Conservation (phyloP, 2,797 vertebrate genomes). For the Vireo griseus region DNA sequence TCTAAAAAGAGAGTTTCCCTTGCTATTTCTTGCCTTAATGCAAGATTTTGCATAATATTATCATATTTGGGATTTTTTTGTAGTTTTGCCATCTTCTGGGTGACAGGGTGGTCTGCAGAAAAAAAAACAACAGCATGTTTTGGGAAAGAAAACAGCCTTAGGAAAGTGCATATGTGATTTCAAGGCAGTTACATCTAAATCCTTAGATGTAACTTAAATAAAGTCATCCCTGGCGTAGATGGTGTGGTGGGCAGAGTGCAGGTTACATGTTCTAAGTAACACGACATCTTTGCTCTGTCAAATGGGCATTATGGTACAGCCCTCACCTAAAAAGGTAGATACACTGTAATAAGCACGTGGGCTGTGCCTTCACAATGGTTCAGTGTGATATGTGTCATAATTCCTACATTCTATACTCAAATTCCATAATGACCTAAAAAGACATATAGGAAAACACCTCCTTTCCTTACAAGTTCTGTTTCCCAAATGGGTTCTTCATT, state of each 20-base stretch:
- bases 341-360: background rate
- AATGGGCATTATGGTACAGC: background rate
- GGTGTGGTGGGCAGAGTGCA: background rate
- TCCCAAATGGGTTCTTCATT: background rate
- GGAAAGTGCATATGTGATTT: background rate
- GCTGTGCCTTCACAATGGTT: background rate
- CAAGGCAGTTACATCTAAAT: background rate
- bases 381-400: background rate
- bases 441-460: background rate
- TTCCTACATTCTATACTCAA: background rate
- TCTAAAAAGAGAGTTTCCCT: background rate
- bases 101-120: background rate
- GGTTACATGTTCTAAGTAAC: background rate
- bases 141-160: background rate
- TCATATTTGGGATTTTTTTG: background rate
- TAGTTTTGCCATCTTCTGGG: background rate
- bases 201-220: background rate
- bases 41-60: background rate
- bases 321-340: background rate
- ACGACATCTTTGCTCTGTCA: background rate
- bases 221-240: background rate
- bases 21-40: background rate
- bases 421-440: background rate
- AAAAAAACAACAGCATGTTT: background rate
- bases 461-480: background rate